Evolutionary conservation across 2,888 invertebrate species (phyloP).

Genomic region (Cenopis cana): DNA sequence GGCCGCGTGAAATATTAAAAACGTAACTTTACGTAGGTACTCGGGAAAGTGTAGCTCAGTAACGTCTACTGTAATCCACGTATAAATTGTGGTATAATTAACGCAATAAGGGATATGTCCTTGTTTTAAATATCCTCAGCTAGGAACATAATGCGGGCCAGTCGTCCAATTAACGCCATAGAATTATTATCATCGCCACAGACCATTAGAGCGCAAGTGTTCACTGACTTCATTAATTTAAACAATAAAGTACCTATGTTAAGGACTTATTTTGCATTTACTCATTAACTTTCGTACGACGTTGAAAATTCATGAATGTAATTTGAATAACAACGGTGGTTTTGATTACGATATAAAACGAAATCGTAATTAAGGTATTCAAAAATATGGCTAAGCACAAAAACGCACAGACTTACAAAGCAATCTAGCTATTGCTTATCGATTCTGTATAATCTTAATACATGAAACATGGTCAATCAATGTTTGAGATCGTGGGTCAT

Average conservation of each 20-base stretch:
- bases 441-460: too few relatives aligned
- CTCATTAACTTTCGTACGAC: background rate
- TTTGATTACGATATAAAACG: background rate
- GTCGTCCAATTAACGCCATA: slow-evolving; percentile 27
- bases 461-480: too few relatives aligned
- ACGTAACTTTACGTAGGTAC: slow-evolving; percentile 8
- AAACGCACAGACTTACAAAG: background rate
- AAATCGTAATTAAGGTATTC: background rate
- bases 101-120: slow-evolving; percentile 17
- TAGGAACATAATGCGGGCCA: slow-evolving; percentile 20
- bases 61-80: slow-evolving; percentile 17
- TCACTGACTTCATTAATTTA: background rate
- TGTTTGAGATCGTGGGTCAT: too few relatives aligned
- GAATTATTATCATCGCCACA: slow-evolving; percentile 30
- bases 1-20: slow-evolving; percentile 29
- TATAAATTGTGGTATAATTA: slow-evolving; percentile 30
- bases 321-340: slow-evolving; percentile 7
- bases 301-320: slow-evolving; percentile 10
- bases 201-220: slow-evolving; percentile 17
- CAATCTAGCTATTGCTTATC: background rate
- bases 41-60: slow-evolving; percentile 7
- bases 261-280: slow-evolving; percentile 18
- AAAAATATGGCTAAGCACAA: background rate
- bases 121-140: slow-evolving; percentile 23
- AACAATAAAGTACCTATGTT: background rate